Evolutionary conservation across 1,140 invertebrate genomes (phyloP), one percentile per base, ranked within the genome.

Genomic region (Zaprionus ghesquierei): DNA sequence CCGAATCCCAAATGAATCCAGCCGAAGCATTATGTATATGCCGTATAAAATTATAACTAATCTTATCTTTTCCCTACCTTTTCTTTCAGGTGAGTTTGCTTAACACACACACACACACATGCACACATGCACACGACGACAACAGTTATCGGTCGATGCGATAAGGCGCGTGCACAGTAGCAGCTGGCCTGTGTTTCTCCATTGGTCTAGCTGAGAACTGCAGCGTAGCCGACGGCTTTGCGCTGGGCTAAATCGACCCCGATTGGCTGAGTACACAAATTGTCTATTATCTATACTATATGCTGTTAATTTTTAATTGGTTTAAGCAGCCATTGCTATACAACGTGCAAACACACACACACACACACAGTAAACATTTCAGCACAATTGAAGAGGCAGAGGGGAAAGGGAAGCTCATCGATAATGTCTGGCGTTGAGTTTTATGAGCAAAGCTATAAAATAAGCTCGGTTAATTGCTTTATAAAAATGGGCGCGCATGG

Each of bases 261-360:
- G 84, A 87, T 87, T 87, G 84, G 84, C 51, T 84, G 84, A 87
- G 84, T 87, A 87, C 69, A 87, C 76, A 79, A 65, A 87, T 87
- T 63, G 79, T 75, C 64, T 87, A 86, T 87, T 79, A 79, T 63
- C 66, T 84, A 89, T 84, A 89, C 79, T 89, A 89, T 78, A 89
- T 79, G 59, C 46, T 77, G 82, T 87, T 77, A 65, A 79, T 81
- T 87, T 87, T 73, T 89, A 87, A 87, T 87, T 87, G 84, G 84
- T 77, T 69, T 86, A 86, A 75, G 70, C 84, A 78, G 79, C 82
- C 82, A 86, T 82, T 77, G 79, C 70, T 76, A 51, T 51, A 22
- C 50, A 44, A 5, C 49, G 51, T 22, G 53, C 10, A 33, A 6
- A 5, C 13, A 25, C 49, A n/a, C n/a, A n/a, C n/a, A n/a, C n/a